These are phyloP conservation scores for Coelopa frigida DNA, from an alignment of 1,140 invertebrate genomes.

Conservation along the genomic window DNA sequence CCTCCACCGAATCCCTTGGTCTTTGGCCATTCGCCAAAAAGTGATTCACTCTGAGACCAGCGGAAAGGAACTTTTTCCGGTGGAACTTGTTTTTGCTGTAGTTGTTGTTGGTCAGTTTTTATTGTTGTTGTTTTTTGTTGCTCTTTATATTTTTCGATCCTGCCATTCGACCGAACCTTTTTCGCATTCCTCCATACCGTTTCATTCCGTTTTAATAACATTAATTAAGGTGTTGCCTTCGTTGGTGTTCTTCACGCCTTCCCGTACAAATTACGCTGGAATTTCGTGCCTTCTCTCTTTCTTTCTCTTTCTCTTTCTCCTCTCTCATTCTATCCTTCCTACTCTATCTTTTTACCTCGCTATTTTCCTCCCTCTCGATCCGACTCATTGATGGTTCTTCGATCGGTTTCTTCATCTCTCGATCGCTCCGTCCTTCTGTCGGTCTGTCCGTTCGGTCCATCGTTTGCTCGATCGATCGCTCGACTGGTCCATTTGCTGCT, in stretches of 20 bases:
- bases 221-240: constrained; percentile 46
- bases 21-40: no score
- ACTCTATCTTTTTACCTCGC: constrained; percentile 15
- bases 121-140: no score
- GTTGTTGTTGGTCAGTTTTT: no score
- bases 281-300: constrained; percentile 46
- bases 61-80: no score
- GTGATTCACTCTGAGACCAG: no score
- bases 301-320: constrained; percentile 17
- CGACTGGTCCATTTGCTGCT: not conserved
- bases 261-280: constrained; percentile 45
- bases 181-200: no score
- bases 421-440: constrained; percentile 19
- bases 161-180: no score
- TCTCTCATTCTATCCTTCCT: not conserved
- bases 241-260: constrained; percentile 46
- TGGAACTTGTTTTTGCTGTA: no score
- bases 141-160: no score
- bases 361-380: constrained; percentile 10
- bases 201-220: constrained; percentile 45
- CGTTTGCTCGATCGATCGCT: not conserved
- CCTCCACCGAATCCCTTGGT: no score
- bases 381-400: not conserved
- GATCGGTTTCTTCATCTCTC: constrained; percentile 4
- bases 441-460: constrained; percentile 9